Conservation (phyloP, 2,113 vertebrate species). For the Sinocyclocheilus maitianheensis region DNA sequence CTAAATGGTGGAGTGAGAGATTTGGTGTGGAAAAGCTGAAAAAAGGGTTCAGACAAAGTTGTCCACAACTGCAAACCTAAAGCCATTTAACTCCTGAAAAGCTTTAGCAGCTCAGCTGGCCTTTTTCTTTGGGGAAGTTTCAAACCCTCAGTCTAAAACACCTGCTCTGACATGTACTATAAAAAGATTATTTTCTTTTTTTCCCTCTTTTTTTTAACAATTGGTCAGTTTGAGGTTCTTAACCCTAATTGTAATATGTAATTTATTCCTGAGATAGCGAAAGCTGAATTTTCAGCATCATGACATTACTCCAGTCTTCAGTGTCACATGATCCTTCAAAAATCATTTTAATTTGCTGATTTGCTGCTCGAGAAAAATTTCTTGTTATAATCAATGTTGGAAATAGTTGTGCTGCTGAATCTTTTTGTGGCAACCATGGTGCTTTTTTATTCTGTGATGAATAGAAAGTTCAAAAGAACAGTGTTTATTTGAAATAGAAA, state of each 20-base stretch:
- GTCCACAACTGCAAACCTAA: conserved; percentile 6
- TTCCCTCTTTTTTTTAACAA: background rate
- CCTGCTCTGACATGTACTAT: background rate
- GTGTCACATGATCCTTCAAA: too few relatives aligned
- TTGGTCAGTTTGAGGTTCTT: background rate
- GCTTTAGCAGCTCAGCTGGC: background rate
- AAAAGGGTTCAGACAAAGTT: conserved; percentile 25
- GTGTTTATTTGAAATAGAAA: too few relatives aligned
- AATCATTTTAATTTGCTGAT: background rate
- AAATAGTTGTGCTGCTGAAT: background rate
- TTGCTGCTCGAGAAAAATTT: background rate
- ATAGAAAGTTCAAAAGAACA: background rate
- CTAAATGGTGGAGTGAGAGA: background rate
- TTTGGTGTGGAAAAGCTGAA: conserved; percentile 9
- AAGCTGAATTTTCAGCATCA: background rate
- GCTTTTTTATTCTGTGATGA: background rate
- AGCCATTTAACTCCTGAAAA: conserved; percentile 30
- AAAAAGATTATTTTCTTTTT: background rate
- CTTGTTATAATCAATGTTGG: background rate
- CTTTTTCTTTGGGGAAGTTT: background rate
- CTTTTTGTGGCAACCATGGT: background rate
- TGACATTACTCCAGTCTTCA: too few relatives aligned
- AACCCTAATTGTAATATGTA: background rate
- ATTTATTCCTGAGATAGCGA: background rate
- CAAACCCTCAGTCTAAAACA: background rate